Percentiles rank a stretch among this genome's conserved stretches.
phyloP scores from a whole-genome alignment of 1,140 invertebrate species.

The Bursaphelenchus mucronatus region DNA sequence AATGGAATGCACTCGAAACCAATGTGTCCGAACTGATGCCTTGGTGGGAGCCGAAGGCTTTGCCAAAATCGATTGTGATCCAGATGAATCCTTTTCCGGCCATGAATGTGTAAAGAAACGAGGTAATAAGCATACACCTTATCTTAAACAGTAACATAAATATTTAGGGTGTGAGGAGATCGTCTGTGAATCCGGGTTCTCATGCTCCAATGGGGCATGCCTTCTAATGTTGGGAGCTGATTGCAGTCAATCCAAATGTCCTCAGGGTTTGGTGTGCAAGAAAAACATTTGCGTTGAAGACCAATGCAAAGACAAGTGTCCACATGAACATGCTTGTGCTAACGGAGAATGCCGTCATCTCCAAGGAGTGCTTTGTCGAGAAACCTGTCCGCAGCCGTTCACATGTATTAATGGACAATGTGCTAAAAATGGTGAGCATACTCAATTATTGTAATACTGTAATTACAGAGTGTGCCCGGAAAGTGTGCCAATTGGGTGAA shows the following conservation, averaged over 20 bases:
- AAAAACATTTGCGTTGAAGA: slow-evolving; percentile 30
- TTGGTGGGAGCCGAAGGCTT: background rate
- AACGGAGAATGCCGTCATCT: slow-evolving; percentile 50
- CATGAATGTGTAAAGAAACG: slow-evolving; percentile 47
- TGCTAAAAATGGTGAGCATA: slow-evolving; percentile 30
- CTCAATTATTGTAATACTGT: background rate
- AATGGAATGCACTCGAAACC: slow-evolving; percentile 45
- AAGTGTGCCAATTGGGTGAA: slow-evolving; percentile 59
- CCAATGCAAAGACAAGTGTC: slow-evolving; percentile 33
- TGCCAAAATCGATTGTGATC: slow-evolving; percentile 32
- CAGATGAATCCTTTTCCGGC: slow-evolving; percentile 28
- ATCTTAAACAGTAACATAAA: slow-evolving; percentile 19
- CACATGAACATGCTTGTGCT: slow-evolving; percentile 42
- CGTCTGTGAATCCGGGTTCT: slow-evolving; percentile 40
- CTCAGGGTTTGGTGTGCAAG: slow-evolving; percentile 31
- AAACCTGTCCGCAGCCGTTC: slow-evolving; percentile 28
- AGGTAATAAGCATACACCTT: slow-evolving; percentile 28
- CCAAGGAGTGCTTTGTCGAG: slow-evolving; percentile 34
- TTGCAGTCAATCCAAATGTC: slow-evolving; percentile 23
- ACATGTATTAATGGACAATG: slow-evolving; percentile 43
- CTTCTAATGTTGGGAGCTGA: slow-evolving; percentile 22
- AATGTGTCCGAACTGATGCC: slow-evolving; percentile 30
- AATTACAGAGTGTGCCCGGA: slow-evolving; percentile 46
- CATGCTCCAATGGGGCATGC: slow-evolving; percentile 53
- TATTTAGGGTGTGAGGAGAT: slow-evolving; percentile 50